Evolutionary conservation across 1,140 invertebrate species (phyloP).

Genomic region (Pinna nobilis): DNA sequence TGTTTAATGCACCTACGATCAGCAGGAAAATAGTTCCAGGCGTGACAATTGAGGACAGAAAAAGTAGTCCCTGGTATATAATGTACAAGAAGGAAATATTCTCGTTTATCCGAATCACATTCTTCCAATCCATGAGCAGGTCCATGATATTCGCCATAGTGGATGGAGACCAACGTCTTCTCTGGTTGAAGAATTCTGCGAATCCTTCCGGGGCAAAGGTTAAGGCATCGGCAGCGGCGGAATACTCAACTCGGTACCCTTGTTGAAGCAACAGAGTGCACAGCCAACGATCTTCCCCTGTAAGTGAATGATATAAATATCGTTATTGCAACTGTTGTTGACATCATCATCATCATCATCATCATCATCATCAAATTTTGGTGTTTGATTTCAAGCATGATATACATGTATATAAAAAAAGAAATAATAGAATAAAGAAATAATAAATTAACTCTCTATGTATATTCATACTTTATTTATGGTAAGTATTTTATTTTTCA

Average conservation of each 20-base stretch:
- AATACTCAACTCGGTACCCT: conserved; percentile 81
- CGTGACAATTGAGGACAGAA: conserved; percentile 79
- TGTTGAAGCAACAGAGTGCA: conserved; percentile 80
- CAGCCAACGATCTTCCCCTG: conserved; percentile 81
- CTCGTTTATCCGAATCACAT: conserved; percentile 66
- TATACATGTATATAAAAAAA: too few species aligned
- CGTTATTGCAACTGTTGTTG: background rate
- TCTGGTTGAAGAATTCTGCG: conserved; percentile 80
- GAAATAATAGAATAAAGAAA: too few species aligned
- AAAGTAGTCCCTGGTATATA: conserved; percentile 66
- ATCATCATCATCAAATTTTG: background rate
- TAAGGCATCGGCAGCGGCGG: conserved; percentile 80
- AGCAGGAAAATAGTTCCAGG: conserved; percentile 82
- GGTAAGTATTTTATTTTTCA: too few species aligned
- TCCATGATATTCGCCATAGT: conserved; percentile 82
- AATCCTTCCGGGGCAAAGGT: conserved; percentile 81
- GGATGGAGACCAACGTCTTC: conserved; percentile 80
- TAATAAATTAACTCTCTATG: too few species aligned
- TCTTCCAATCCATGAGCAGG: conserved; percentile 72
- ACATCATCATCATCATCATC: background rate
- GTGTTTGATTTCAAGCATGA: background rate
- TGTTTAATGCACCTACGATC: conserved; percentile 79
- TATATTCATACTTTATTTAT: too few species aligned
- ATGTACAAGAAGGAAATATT: conserved; percentile 63
- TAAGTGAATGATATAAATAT: background rate